Conservation (phyloP, 2,888 invertebrate genomes). For the Dorcus parallelipipedus region DNA sequence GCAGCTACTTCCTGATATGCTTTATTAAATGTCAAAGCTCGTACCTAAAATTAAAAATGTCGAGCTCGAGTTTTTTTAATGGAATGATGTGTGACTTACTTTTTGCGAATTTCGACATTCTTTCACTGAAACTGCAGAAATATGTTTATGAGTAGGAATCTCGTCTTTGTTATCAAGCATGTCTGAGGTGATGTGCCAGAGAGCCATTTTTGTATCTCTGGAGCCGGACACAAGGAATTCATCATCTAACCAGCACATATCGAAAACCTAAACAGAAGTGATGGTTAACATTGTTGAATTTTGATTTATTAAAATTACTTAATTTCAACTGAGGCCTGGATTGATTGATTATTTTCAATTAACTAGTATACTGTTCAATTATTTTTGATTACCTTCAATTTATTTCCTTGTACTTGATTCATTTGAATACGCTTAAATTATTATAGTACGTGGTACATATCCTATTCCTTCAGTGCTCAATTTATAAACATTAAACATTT, state of each 20-base stretch:
- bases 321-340: too few relatives aligned
- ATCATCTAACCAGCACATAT: constrained; percentile 95
- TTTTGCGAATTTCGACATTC: constrained; percentile 75
- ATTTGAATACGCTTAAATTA: too few relatives aligned
- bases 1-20: constrained; percentile 85
- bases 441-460: too few relatives aligned
- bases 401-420: too few relatives aligned
- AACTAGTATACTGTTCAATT: background rate
- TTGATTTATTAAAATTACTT: background rate
- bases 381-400: too few relatives aligned
- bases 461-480: too few relatives aligned
- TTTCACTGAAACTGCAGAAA: constrained; percentile 67
- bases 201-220: constrained; percentile 83
- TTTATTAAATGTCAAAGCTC: constrained; percentile 85
- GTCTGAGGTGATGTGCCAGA: constrained; percentile 74
- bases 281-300: background rate
- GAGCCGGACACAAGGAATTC: constrained; percentile 93
- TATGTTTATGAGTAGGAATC: constrained; percentile 54
- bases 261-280: constrained; percentile 58
- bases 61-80: background rate
- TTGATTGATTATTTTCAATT: too few relatives aligned
- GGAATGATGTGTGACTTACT: constrained; percentile 34
- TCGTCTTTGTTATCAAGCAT: constrained; percentile 49
- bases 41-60: constrained; percentile 50
- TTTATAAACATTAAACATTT: too few relatives aligned